Conservation (phyloP, 2,113 vertebrate species). For the Lanius ludovicianus region DNA sequence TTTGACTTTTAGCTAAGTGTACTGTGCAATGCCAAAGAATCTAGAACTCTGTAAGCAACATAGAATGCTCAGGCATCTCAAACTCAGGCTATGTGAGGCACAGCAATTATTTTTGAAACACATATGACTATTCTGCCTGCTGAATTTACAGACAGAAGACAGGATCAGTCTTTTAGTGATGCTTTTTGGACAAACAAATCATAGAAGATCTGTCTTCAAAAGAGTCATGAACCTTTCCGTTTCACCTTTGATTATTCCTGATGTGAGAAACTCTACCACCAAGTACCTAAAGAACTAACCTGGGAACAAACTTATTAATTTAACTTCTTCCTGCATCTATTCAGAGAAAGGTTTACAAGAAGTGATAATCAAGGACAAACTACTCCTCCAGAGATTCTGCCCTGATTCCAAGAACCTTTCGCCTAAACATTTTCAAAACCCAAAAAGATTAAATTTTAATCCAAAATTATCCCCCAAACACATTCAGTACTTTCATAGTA, state of each 20-base stretch:
- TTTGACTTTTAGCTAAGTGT: neutral
- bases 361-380: neutral
- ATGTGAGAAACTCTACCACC: neutral
- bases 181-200: neutral
- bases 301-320: neutral
- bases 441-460: neutral
- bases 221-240: neutral
- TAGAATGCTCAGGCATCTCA: neutral
- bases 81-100: neutral
- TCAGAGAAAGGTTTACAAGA: neutral
- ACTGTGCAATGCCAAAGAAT: neutral
- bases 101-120: neutral
- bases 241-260: neutral
- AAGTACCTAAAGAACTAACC: neutral
- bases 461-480: neutral
- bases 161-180: neutral
- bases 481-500: neutral
- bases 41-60: neutral
- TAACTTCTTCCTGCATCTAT: neutral
- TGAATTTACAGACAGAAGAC: neutral
- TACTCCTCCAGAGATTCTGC: neutral
- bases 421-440: neutral
- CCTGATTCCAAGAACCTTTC: neutral
- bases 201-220: neutral
- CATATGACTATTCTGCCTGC: neutral